These are phyloP conservation scores for Hololepta plana DNA, from an alignment of 2,888 invertebrate species.

Conservation along the genomic window DNA sequence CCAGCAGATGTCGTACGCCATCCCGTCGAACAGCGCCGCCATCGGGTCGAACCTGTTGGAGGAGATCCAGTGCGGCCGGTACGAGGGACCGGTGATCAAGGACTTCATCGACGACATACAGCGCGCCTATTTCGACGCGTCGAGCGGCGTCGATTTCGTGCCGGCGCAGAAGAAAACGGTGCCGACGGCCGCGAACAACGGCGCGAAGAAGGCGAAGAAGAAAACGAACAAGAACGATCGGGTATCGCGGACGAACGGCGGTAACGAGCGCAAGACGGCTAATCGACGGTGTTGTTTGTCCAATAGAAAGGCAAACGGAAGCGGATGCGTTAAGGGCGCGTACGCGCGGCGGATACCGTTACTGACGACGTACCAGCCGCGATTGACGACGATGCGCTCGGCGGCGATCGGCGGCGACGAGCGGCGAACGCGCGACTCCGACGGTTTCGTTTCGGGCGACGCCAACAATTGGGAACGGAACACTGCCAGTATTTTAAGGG, in stretches of 20 bases:
- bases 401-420: background rate
- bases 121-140: no score
- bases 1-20: slow-evolving; percentile 17
- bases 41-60: background rate
- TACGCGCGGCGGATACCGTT: no score
- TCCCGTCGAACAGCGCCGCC: slow-evolving; percentile 4
- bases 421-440: background rate
- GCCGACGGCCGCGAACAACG: slow-evolving; percentile 7
- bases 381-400: background rate
- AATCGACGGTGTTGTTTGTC: background rate
- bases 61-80: background rate
- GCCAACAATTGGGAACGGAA: slow-evolving; percentile 35
- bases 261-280: background rate
- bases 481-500: slow-evolving; percentile 32
- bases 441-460: background rate
- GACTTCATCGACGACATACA: no score
- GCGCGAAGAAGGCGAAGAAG: slow-evolving; percentile 3
- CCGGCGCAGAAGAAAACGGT: slow-evolving; percentile 21
- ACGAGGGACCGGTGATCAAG: slow-evolving; percentile 1
- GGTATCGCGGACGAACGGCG: background rate
- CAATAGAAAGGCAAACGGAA: slow-evolving; percentile 9
- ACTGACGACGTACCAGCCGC: slow-evolving; percentile 2
- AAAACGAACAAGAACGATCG: background rate
- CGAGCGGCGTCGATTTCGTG: slow-evolving; percentile 16
- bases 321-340: slow-evolving; percentile 8